Conservation (phyloP, 2,797 vertebrate genomes). For the Rallus crepitans region DNA sequence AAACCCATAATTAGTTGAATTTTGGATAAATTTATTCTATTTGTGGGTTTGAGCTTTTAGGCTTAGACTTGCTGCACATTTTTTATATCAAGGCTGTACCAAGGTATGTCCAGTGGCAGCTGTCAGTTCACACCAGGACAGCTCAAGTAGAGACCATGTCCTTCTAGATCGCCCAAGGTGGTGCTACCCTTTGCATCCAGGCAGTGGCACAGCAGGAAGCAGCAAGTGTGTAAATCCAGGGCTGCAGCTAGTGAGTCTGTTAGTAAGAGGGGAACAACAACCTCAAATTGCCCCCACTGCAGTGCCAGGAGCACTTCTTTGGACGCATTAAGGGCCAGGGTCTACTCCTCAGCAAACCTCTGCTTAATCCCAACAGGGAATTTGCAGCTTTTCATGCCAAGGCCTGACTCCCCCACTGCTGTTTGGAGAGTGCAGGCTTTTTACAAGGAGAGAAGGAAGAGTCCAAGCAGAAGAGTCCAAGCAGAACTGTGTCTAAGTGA, state of each 20-base stretch:
- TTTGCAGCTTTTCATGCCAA: neutral
- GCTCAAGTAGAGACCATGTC: neutral
- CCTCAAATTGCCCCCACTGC: accelerated
- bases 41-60: neutral
- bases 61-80: neutral
- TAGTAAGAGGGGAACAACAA: neutral
- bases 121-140: neutral
- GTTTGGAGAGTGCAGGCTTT: neutral
- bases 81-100: neutral
- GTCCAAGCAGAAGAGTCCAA: neutral
- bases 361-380: accelerated
- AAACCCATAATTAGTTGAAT: neutral
- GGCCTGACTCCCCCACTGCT: neutral
- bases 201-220: neutral
- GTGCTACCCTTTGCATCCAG: neutral
- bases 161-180: neutral
- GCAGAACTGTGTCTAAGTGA: neutral
- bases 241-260: neutral
- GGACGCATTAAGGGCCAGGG: neutral
- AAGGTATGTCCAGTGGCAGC: neutral
- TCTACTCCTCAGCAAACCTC: neutral
- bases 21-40: neutral
- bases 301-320: neutral
- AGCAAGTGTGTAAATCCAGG: neutral
- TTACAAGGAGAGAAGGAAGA: neutral